Percentiles rank a stretch among this genome's conserved stretches.
Conservation (phyloP, 2,113 vertebrate genomes). For the Gallinago jamesoni region DNA sequence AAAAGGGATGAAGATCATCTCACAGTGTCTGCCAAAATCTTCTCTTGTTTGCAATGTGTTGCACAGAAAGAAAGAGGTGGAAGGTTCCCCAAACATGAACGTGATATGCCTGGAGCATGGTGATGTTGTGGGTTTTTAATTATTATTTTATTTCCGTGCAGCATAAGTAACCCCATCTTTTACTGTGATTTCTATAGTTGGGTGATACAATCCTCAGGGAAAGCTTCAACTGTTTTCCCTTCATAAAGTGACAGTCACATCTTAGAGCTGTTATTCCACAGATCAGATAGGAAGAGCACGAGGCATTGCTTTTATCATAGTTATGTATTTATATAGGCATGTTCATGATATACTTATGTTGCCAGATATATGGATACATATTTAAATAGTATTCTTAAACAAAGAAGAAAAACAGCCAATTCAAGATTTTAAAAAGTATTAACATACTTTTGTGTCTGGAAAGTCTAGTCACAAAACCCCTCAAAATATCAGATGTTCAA, state of each 20-base stretch:
- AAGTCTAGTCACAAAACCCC: not conserved
- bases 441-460: not conserved
- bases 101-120: not conserved
- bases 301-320: not conserved
- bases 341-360: not conserved
- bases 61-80: not conserved
- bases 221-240: not conserved
- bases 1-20: not conserved
- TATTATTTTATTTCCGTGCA: not conserved
- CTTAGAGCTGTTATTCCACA: not conserved
- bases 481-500: not conserved
- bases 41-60: not conserved
- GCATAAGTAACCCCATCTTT: not conserved
- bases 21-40: not conserved
- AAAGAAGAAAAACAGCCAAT: not conserved
- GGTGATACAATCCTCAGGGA: not conserved
- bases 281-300: not conserved
- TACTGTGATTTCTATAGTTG: not conserved
- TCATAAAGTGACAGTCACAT: not conserved
- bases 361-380: not conserved
- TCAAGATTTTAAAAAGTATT: not conserved
- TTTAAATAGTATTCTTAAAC: not conserved
- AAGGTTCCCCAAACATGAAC: not conserved
- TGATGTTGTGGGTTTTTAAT: not conserved
- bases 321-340: not conserved